Evolutionary conservation across 2,888 invertebrate genomes (phyloP).

Genomic region (Copidosoma aretas): DNA sequence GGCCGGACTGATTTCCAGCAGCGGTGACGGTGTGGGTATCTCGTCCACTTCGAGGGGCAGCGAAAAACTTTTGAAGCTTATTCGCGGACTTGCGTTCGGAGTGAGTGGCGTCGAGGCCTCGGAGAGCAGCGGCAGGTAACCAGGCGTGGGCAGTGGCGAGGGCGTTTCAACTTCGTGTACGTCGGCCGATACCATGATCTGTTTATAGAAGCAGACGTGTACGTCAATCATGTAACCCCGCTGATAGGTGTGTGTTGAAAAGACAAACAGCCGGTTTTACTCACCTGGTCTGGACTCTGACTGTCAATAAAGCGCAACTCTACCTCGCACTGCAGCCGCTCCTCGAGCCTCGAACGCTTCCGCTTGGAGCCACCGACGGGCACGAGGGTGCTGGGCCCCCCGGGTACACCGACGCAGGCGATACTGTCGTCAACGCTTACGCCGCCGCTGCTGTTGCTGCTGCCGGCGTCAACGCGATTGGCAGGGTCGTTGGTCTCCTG

Average conservation of each 20-base stretch:
- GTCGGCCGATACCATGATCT: constrained; percentile 63
- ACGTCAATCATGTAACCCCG: neutral
- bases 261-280: neutral
- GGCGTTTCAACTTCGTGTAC: constrained; percentile 61
- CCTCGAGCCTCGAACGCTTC: constrained; percentile 76
- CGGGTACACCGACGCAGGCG: constrained; percentile 25
- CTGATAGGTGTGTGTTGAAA: neutral
- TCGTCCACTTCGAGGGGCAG: constrained; percentile 56
- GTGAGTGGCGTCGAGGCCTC: constrained; percentile 60
- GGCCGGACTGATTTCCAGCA: neutral
- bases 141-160: constrained; percentile 59
- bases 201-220: neutral
- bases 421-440: neutral
- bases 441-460: constrained; percentile 36
- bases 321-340: constrained; percentile 71
- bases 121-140: constrained; percentile 57
- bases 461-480: neutral
- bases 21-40: neutral
- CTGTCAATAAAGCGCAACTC: constrained; percentile 85
- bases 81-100: constrained; percentile 56
- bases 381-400: constrained; percentile 42
- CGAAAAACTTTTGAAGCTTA: constrained; percentile 60
- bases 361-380: constrained; percentile 60
- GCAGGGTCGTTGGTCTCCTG: neutral
- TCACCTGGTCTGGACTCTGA: constrained; percentile 72